phyloP scores from a whole-genome alignment of 53 echinoderm and acorn worm species.

The Holothuria scabra region DNA sequence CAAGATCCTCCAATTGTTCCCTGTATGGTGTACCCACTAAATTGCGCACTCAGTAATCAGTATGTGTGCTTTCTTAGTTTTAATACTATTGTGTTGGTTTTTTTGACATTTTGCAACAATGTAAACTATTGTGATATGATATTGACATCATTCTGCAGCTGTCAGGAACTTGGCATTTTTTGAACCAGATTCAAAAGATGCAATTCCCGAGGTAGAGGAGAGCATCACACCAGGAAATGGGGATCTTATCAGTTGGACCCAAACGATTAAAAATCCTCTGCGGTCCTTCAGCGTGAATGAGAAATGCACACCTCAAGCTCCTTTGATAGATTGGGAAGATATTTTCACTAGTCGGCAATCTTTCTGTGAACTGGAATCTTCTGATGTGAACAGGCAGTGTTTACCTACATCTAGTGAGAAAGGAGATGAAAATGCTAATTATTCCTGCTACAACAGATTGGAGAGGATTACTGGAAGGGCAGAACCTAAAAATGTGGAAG shows the following conservation, averaged over 20 bases:
- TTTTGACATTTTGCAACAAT: too few relatives aligned
- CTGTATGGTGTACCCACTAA: too few relatives aligned
- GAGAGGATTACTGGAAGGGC: too few relatives aligned
- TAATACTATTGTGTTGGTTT: too few relatives aligned
- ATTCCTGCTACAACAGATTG: too few relatives aligned
- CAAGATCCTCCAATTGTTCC: too few relatives aligned
- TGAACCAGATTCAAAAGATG: not conserved
- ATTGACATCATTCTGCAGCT: not conserved
- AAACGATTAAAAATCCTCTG: constrained; percentile 16
- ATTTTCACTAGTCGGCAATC: constrained; percentile 43
- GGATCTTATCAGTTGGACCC: constrained; percentile 34
- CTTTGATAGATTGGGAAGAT: constrained; percentile 41
- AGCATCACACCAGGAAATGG: not conserved
- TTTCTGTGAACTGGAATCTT: constrained; percentile 32
- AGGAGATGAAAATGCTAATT: too few relatives aligned
- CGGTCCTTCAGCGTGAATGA: constrained; percentile 26
- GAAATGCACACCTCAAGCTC: constrained; percentile 2
- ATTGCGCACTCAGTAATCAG: too few relatives aligned
- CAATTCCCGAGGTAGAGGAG: not conserved
- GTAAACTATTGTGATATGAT: not conserved
- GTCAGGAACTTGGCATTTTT: not conserved
- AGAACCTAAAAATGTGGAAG: not conserved
- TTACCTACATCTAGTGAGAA: too few relatives aligned
- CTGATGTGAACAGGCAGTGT: not conserved
- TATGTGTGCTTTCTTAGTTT: too few relatives aligned